Evolutionary conservation across 2,797 vertebrate species (phyloP).

Genomic region (Tragopan temminckii): DNA sequence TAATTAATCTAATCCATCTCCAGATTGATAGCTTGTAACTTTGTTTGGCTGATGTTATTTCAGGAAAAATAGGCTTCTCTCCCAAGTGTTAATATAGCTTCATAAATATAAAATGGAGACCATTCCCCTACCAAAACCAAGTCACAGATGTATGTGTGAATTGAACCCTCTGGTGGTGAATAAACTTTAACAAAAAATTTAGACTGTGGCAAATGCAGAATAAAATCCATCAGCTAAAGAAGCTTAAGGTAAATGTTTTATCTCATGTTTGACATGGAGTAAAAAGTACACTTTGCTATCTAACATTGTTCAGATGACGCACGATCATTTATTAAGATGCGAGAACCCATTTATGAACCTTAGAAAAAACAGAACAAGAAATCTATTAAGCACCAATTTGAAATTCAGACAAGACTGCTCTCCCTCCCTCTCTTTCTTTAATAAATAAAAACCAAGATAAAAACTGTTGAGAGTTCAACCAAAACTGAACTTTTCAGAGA

Average conservation of each 20-base stretch:
- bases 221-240: background rate
- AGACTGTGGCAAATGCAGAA: background rate
- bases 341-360: background rate
- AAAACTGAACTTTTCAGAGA: background rate
- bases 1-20: constrained; percentile 6
- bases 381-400: background rate
- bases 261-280: background rate
- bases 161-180: constrained; percentile 58
- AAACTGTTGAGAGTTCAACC: background rate
- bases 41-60: constrained; percentile 16
- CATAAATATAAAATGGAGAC: constrained; percentile 18
- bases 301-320: background rate
- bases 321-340: background rate
- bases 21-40: background rate
- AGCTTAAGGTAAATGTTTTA: background rate
- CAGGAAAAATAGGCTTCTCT: constrained; percentile 25
- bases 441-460: background rate
- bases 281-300: background rate
- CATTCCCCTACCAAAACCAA: background rate
- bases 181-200: background rate
- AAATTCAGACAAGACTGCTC: background rate
- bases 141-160: constrained; percentile 5
- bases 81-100: constrained; percentile 27
- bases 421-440: background rate
- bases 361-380: background rate